Evolutionary conservation across 35 echinoderm and acorn worm species (phyloP), one percentile per base, ranked within the genome.

Genomic region (Apostichopus californicus): DNA sequence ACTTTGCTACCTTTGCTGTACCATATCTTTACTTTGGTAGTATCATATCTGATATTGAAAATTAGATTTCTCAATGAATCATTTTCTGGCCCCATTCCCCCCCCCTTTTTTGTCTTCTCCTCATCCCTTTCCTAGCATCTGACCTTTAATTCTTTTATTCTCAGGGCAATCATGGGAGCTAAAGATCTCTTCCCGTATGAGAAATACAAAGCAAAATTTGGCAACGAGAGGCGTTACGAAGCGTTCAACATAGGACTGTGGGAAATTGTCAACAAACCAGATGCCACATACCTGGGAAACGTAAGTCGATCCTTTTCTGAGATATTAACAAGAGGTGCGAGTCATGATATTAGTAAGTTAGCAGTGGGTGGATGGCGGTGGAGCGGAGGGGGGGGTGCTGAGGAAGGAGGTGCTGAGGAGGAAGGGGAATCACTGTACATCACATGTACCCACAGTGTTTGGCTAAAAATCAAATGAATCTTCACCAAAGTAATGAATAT

Each of bases 181-280:
- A 98, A 95, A 72, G 96, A 96, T 55, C 81, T 98, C 5, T 98
- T 91, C 81, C 91, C 92, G 9, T 98, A 98, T 91, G 93, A 94
- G 66, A 68, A 98, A 55, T 93, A 73, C 84, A 98, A 98, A 58
- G 90, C 94, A 66, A 95, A 95, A 70, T 98, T 91, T 91, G 96
- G 92, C 26, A 95, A 98, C 80, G 64, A 93, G 2, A 98, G 94
- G 55, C 78, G 91, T 8, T 95, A 95, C 73, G 90, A 92, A 91
- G 93, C 94, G 1, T 98, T 98, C 81, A 98, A 98, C 93, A 77
- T 94, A 1, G 96, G 96, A 10, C 84, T 98, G 22, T 94, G 91
- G 78, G 96, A 98, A 65, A 98, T 98, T 64, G 94, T 94, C 86
- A 93, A 95, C 78, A 96, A 95, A 54, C 94, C 96, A 22, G 64